These are phyloP conservation scores for Calcarius lapponicus DNA, from an alignment of 2,797 vertebrate species.

Conservation along the genomic window DNA sequence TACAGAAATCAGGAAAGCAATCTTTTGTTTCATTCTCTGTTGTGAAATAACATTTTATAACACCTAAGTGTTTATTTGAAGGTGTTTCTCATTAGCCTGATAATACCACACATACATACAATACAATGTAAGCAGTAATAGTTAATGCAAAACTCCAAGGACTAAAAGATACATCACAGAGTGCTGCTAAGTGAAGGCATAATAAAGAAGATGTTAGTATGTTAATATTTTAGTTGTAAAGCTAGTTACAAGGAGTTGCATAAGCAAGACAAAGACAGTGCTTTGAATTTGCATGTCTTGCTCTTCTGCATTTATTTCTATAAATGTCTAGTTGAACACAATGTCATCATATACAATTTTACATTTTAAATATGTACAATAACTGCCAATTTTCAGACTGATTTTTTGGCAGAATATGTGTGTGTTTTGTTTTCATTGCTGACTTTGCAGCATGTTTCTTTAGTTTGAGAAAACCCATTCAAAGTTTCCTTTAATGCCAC, in stretches of 20 bases:
- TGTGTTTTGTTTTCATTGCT: neutral
- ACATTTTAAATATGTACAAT: neutral
- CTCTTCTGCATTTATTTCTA: neutral
- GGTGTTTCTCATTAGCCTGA: neutral
- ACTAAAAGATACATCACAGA: neutral
- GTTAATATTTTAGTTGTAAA: neutral
- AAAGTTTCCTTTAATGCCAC: neutral
- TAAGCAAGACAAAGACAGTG: neutral
- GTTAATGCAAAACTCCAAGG: neutral
- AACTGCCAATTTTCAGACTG: neutral
- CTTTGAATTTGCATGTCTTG: neutral
- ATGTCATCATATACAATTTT: neutral
- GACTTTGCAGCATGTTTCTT: neutral
- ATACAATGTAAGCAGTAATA: neutral
- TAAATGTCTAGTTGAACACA: neutral
- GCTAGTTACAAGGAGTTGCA: neutral
- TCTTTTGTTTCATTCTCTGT: neutral
- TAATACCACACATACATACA: neutral
- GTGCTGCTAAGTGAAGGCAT: neutral
- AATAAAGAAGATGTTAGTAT: neutral
- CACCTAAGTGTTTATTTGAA: slow-evolving; percentile 19
- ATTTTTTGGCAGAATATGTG: neutral
- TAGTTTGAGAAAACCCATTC: neutral
- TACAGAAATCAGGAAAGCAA: neutral
- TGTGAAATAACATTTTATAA: neutral